phyloP scores from a whole-genome alignment of 1,140 invertebrate species.

The Trachymyrmex septentrionalis region DNA sequence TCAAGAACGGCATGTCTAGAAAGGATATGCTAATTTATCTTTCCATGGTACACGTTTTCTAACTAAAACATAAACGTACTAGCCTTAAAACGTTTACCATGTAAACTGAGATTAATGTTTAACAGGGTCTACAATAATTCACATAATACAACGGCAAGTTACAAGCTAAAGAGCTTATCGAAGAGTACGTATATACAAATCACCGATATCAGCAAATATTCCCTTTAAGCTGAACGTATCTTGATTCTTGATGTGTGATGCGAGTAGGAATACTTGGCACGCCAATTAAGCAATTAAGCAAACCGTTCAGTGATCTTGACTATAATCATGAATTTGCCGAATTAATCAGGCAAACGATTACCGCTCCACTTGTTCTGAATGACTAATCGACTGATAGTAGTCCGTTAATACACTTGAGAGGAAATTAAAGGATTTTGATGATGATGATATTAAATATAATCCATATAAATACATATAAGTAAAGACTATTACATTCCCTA shows the following conservation, averaged over 20 bases:
- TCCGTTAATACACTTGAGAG: background rate
- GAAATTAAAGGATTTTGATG: constrained; percentile 10
- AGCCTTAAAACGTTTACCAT: constrained; percentile 1
- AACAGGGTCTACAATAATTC: background rate
- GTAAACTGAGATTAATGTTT: constrained; percentile 32
- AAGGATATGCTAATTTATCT: constrained; percentile 15
- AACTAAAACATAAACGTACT: background rate
- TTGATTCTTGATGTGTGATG: constrained; percentile 12
- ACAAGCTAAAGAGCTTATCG: constrained; percentile 4
- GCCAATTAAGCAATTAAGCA: constrained; percentile 39
- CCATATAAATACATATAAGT: background rate
- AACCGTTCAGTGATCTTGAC: constrained; percentile 30
- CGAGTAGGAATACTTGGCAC: background rate
- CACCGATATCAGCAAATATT: constrained; percentile 16
- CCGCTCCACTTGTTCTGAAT: constrained; percentile 14
- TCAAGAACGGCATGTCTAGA: background rate
- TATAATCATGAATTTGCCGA: constrained; percentile 12
- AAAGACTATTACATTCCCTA: background rate
- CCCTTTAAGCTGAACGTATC: background rate
- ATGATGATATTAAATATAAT: background rate
- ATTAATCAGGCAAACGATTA: constrained; percentile 36
- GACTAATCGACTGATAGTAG: background rate
- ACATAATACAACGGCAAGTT: background rate
- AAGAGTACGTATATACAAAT: background rate
- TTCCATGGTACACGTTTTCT: background rate